Evolutionary conservation across 37 sponge, comb jelly and placozoan species (phyloP), one percentile per base, ranked within the genome.

Genomic region (Chondrosia reniformis): DNA sequence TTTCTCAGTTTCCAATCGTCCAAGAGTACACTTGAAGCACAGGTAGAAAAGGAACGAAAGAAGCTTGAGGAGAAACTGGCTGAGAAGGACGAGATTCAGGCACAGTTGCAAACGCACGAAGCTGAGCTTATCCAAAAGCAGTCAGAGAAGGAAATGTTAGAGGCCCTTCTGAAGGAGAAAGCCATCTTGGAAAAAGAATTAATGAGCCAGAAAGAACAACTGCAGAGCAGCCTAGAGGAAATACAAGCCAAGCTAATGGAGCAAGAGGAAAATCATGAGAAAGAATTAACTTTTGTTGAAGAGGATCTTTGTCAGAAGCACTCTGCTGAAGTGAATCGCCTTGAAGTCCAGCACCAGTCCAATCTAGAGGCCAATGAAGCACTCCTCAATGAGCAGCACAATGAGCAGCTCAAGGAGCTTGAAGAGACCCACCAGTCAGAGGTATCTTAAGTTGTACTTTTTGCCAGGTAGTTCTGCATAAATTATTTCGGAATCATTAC

Each of bases 141-240:
- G 4, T 37, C 55, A 33, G 84, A 86, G 59, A 86, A 91, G 58
- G 81, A 80, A 33, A 55, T 75, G 12, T 33, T 91, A 52, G 91
- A 91, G 33, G 87, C 76, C 17, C 57, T 91, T 21, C 72, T 91
- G 31, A 79, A 79, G 61, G 91, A 91, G 55, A 91, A 91, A 75
- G 80, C 59, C 27, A 73, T 80, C 28, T 77, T 86, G 41, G 91
- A 91, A 75, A 74, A 91, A 42, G 91, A 91, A 67, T 65, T 91
- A 59, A 63, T 55, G 54, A 73, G 33, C 44, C 91, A 91, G 81
- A 86, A 77, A 34, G 81, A 79, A 0, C 74, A 66, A 28, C 76
- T 91, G 13, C 40, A 72, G 36, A 46, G 45, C 13, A 87, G 84
- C 13, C 81, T 91, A 22, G 54, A 45, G 12, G 62, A 61, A 0